These are phyloP conservation scores for Albula glossodonta DNA, from an alignment of 2,113 vertebrate genomes.

Conservation along the genomic window DNA sequence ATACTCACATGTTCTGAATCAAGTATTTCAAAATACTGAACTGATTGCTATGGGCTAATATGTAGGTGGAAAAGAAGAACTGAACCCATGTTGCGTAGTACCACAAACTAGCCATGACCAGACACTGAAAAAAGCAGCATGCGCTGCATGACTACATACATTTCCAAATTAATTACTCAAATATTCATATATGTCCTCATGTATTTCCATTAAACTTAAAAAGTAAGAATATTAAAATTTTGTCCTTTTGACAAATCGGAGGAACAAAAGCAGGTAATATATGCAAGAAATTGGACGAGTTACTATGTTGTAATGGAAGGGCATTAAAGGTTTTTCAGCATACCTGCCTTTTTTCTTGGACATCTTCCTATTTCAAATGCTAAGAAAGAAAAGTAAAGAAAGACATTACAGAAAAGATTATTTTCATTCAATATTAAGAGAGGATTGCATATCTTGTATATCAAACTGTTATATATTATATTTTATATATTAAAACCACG, in stretches of 20 bases:
- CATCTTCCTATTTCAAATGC: slow-evolving; percentile 74
- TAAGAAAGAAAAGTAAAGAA: slow-evolving; percentile 12
- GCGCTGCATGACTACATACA: too few species aligned
- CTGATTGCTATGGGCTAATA: too few species aligned
- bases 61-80: background rate
- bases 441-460: too few species aligned
- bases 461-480: too few species aligned
- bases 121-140: background rate
- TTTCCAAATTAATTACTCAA: too few species aligned
- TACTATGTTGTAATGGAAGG: background rate
- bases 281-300: background rate
- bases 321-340: slow-evolving; percentile 34
- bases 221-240: background rate
- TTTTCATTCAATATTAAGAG: too few species aligned
- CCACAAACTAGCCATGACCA: background rate
- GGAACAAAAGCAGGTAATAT: background rate
- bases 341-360: slow-evolving; percentile 80
- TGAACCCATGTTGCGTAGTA: background rate
- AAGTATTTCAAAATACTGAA: too few species aligned
- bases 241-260: too few species aligned
- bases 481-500: too few species aligned
- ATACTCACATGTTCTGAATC: too few species aligned
- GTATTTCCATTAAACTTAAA: background rate
- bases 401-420: too few species aligned
- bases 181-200: too few species aligned